Conservation (phyloP, 2,888 invertebrate species). For the Melinopterus prodromus region DNA sequence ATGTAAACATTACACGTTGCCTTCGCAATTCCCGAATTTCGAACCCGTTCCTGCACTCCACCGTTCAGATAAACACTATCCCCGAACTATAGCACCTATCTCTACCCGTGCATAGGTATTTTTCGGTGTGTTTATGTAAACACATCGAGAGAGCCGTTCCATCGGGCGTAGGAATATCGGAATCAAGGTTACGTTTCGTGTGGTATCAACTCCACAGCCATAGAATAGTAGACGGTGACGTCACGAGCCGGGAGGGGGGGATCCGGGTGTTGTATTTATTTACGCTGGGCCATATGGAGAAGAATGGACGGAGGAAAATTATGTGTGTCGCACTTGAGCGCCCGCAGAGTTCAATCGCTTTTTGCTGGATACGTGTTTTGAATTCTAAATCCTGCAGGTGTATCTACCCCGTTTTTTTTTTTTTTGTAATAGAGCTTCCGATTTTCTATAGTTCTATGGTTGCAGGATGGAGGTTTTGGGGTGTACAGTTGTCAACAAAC, state of each 20-base stretch:
- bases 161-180: conserved; percentile 48
- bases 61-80: neutral
- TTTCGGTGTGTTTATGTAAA: conserved; percentile 44
- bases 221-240: conserved; percentile 49
- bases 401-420: too few species aligned
- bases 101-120: neutral
- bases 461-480: too few species aligned
- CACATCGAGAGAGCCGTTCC: conserved; percentile 38
- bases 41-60: neutral
- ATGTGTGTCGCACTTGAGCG: neutral
- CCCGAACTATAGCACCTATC: neutral
- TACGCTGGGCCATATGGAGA: neutral
- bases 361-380: neutral
- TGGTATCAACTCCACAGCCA: conserved; percentile 46
- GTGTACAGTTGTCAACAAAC: too few species aligned
- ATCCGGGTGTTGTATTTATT: neutral
- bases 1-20: conserved; percentile 51
- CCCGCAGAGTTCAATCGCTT: neutral
- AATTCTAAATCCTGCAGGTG: neutral
- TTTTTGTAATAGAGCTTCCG: too few species aligned
- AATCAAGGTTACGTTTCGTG: conserved; percentile 56
- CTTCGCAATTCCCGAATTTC: neutral
- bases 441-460: too few species aligned
- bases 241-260: conserved; percentile 42
- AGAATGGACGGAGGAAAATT: neutral